phyloP scores from a whole-genome alignment of 2,797 vertebrate species.

The Todus mexicanus region DNA sequence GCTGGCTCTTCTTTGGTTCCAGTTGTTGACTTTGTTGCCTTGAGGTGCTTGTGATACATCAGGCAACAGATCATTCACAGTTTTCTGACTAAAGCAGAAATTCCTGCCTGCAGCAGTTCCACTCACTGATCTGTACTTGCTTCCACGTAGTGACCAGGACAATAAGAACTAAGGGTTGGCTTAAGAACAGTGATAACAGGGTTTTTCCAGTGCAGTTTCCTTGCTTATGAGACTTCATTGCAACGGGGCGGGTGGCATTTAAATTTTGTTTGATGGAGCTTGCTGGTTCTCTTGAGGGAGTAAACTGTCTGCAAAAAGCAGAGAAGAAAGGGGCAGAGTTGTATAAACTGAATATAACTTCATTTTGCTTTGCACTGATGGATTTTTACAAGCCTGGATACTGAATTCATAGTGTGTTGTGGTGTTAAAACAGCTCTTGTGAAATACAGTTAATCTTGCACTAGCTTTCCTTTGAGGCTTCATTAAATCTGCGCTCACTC shows the following conservation, averaged over 20 bases:
- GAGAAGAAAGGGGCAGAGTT: neutral
- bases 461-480: neutral
- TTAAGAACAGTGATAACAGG: neutral
- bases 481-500: neutral
- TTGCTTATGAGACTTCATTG: neutral
- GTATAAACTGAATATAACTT: neutral
- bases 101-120: neutral
- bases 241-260: neutral
- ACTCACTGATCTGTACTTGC: neutral
- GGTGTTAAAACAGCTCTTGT: neutral
- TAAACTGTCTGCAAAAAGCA: neutral
- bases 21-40: neutral
- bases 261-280: neutral
- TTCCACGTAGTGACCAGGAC: neutral
- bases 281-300: neutral
- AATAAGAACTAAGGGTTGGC: neutral
- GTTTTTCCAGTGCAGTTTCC: neutral
- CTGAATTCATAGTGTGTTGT: neutral
- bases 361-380: neutral
- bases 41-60: neutral
- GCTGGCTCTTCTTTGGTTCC: neutral
- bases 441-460: neutral
- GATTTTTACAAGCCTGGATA: neutral
- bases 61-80: neutral
- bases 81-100: neutral